Evolutionary conservation across 2,888 invertebrate species (phyloP).

Genomic region (Eupithecia tripunctaria): DNA sequence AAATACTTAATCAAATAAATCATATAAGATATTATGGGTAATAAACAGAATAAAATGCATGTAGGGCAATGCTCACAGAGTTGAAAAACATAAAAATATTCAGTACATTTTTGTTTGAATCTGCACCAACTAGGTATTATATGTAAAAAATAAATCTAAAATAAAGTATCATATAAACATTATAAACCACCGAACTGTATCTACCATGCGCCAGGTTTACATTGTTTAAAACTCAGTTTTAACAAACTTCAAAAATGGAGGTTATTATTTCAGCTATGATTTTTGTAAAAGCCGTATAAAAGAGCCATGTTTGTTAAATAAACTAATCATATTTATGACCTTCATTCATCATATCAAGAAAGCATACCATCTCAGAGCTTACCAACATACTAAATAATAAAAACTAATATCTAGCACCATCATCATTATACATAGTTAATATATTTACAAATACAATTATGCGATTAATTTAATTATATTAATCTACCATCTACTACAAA

Average conservation of each 20-base stretch:
- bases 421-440: slow-evolving; percentile 8
- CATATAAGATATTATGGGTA: not conserved
- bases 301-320: no score
- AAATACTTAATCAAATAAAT: not conserved
- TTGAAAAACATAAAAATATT: slow-evolving; percentile 1
- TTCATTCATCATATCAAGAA: not conserved
- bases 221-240: not conserved
- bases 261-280: not conserved
- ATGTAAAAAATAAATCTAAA: not conserved
- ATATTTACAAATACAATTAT: slow-evolving; percentile 10
- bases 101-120: not conserved
- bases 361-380: not conserved
- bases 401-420: slow-evolving; percentile 23
- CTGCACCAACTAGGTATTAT: not conserved
- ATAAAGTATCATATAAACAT: not conserved
- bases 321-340: no score
- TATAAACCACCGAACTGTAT: not conserved
- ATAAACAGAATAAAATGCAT: slow-evolving; percentile 17
- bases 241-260: not conserved
- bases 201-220: not conserved
- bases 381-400: slow-evolving; percentile 5
- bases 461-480: slow-evolving; percentile 1
- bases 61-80: slow-evolving; percentile 6
- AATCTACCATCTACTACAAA: slow-evolving; percentile 2
- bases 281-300: not conserved